Base-by-base conservation (phyloP, 35 echinoderm and acorn worm genomes). In the Chiridota heheva region DNA sequence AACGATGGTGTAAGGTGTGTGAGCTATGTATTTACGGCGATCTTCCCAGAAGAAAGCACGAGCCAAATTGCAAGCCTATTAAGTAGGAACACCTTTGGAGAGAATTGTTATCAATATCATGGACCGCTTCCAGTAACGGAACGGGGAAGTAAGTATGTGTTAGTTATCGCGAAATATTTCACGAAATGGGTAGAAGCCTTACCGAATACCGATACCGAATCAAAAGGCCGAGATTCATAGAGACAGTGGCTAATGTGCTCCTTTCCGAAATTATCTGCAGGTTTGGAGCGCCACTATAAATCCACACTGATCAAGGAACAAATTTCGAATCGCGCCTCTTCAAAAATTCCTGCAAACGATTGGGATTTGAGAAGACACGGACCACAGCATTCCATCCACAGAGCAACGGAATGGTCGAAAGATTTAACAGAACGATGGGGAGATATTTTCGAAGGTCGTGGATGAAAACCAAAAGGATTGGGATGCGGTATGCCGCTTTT, bases 101-200 rank as follows among this genome's bases (percentile, higher is more conserved):
- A 73, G 90, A 41, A 58, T 93, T n/a, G 90, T 80, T 3, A 57
- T 93, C 18, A 64, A 93, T 69, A 82, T 93, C 0, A 26, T 93
- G 84, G 90, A 15, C 90, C 90, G 0, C 41, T 93, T 5, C 78
- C 79, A 4, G 1, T 8, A 51, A 83, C 90, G 0, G 41, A 70
- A 1, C 25, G 39, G 40, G 84, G 90, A 0, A 93, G 88, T 13
- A 58, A 62, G 49, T 86, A 81, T 63, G 47, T 90, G 5, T 31
- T 90, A 7, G 69, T 73, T 26, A 58, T 75, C 18, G 67, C 33
- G 4, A 56, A 75, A 25, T 74, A 90, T 39, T 76, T 83, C 17
- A 90, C 86, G 16, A 79, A 87, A 36, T 87, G 84, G 84, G 60
- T 87, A 40, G 84, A 87, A 53, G 71, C 59, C 15, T 78, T n/a